These are phyloP conservation scores for Dexiosoma caninum DNA, from an alignment of 2,888 invertebrate species.

Conservation along the genomic window DNA sequence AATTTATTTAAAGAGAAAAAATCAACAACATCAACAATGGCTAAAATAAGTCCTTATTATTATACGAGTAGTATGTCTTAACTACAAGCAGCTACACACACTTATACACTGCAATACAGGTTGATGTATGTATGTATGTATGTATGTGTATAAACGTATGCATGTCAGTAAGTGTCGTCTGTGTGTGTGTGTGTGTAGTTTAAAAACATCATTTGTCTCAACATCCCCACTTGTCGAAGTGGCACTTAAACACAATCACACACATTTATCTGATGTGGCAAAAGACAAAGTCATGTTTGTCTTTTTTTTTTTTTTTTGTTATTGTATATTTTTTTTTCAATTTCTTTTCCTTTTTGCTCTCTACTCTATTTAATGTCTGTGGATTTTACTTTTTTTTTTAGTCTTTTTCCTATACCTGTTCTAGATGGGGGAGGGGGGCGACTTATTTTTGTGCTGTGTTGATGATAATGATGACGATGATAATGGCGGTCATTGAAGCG, in stretches of 20 bases:
- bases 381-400: neutral
- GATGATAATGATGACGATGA: too few species aligned
- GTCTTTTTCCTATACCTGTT: neutral
- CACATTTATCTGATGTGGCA: constrained; percentile 50
- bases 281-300: constrained; percentile 52
- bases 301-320: constrained; percentile 48
- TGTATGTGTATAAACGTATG: neutral
- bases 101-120: too few species aligned
- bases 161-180: too few species aligned
- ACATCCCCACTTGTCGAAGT: constrained; percentile 50
- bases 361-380: neutral
- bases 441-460: constrained; percentile 28
- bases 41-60: constrained; percentile 36
- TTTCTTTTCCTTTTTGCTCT: constrained; percentile 7
- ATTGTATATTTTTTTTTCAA: constrained; percentile 14
- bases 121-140: too few species aligned
- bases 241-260: constrained; percentile 56
- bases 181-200: neutral
- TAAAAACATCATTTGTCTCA: constrained; percentile 56
- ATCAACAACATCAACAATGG: neutral
- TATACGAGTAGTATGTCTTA: too few species aligned
- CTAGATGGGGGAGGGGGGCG: neutral
- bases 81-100: neutral
- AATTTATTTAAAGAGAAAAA: constrained; percentile 22
- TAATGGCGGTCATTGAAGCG: constrained; percentile 54